These are phyloP conservation scores for Silurus lanzhouensis DNA, from an alignment of 2,797 vertebrate genomes.

Conservation along the genomic window DNA sequence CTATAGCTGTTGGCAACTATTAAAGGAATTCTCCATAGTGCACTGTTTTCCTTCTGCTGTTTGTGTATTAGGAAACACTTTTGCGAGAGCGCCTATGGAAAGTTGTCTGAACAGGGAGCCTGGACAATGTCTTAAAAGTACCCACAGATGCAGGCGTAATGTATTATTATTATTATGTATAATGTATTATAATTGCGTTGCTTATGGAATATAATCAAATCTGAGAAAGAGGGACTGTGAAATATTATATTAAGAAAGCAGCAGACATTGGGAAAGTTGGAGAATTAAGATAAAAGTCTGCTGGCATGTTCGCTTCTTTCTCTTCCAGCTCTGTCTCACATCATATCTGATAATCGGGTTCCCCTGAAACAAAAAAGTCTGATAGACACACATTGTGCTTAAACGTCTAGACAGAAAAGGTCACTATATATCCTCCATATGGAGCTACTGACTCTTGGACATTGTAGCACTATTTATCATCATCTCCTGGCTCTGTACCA, in stretches of 20 bases:
- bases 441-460: slow-evolving; percentile 11
- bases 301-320: slow-evolving; percentile 32
- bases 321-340: slow-evolving; percentile 25
- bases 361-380: slow-evolving; percentile 54
- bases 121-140: not conserved
- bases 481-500: slow-evolving; percentile 50
- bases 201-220: not conserved
- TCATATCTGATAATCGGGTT: slow-evolving; percentile 59
- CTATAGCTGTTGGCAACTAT: not conserved
- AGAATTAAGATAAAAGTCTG: slow-evolving; percentile 16
- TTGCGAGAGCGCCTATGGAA: not conserved
- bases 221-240: not conserved
- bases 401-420: slow-evolving; percentile 47
- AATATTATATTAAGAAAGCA: not conserved
- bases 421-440: slow-evolving; percentile 14
- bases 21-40: not conserved
- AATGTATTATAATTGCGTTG: not conserved
- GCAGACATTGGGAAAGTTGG: not conserved
- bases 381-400: slow-evolving; percentile 9
- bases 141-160: not conserved
- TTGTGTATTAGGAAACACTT: not conserved
- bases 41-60: not conserved
- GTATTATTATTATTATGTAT: not conserved
- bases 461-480: slow-evolving; percentile 40
- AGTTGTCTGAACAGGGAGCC: not conserved